Evolutionary conservation across 1,140 invertebrate species (phyloP).

Genomic region (Dinoponera quadriceps): DNA sequence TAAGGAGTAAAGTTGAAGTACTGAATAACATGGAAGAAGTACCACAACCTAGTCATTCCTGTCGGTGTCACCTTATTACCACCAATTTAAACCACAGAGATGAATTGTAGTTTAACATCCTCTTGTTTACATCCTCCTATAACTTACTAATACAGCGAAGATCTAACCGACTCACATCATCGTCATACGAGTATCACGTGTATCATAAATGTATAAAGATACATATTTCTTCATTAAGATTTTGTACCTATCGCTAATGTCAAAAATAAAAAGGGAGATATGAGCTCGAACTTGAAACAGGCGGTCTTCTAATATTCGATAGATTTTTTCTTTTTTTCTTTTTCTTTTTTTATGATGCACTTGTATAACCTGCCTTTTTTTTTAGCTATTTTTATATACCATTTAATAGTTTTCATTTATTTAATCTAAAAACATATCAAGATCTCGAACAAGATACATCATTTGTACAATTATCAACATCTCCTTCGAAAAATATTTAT

Average conservation of each 20-base stretch:
- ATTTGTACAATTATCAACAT: conserved; percentile 53
- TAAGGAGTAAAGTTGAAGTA: conserved; percentile 87
- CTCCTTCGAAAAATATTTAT: conserved; percentile 55
- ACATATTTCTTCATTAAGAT: conserved; percentile 29
- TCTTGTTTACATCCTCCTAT: conserved; percentile 12
- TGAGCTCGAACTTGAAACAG: background rate
- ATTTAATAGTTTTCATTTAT: conserved; percentile 36
- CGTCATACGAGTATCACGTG: background rate
- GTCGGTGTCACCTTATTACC: conserved; percentile 86
- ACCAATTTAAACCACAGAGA: conserved; percentile 79
- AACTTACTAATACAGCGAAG: conserved; percentile 30
- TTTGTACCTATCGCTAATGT: conserved; percentile 28
- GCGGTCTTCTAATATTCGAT: conserved; percentile 46
- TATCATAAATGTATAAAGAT: conserved; percentile 2
- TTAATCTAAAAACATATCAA: conserved; percentile 40
- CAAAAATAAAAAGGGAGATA: conserved; percentile 34
- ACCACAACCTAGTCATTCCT: conserved; percentile 86
- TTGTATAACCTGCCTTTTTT: conserved; percentile 41
- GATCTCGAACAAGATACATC: conserved; percentile 43
- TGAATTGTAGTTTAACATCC: conserved; percentile 82
- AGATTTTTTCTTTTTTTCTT: conserved; percentile 23
- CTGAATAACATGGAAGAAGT: conserved; percentile 92
- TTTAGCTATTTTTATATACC: conserved; percentile 37
- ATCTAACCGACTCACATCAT: conserved; percentile 1
- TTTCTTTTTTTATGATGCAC: conserved; percentile 6